phyloP scores from a whole-genome alignment of 2,113 vertebrate species.

The Calidris pygmaea region DNA sequence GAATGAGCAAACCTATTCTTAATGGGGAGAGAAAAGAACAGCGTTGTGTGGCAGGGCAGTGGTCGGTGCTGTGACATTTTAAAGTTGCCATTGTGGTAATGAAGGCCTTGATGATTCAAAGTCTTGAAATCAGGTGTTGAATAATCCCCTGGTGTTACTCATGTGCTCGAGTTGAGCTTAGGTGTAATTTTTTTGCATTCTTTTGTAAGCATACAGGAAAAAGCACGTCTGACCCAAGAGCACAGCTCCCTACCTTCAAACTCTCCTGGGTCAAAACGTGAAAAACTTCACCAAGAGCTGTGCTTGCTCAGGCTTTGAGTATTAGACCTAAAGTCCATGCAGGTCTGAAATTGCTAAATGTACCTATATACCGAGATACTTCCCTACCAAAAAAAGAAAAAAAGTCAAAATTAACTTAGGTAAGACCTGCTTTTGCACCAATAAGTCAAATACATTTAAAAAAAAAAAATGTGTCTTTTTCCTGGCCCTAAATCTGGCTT shows the following conservation, averaged over 20 bases:
- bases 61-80: conserved; percentile 31
- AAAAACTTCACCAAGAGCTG: background rate
- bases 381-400: background rate
- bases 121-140: conserved; percentile 41
- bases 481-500: background rate
- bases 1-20: conserved; percentile 26
- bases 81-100: background rate
- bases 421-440: background rate
- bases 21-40: background rate
- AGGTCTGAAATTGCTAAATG: rapidly evolving
- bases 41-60: background rate
- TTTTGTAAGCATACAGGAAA: background rate
- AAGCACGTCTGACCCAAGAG: background rate
- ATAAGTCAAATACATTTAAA: background rate
- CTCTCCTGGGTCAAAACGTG: rapidly evolving
- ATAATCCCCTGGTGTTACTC: conserved; percentile 39
- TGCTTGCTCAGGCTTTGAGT: background rate
- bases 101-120: conserved; percentile 36
- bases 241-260: background rate
- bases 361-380: background rate
- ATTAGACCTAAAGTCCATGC: background rate
- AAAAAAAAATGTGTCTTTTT: background rate
- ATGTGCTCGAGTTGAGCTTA: conserved; percentile 9
- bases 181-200: conserved; percentile 19
- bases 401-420: no score